Percentiles rank a stretch among this genome's conserved stretches.
Conservation (phyloP, 2,113 vertebrate species). For the Craseonycteris thonglongyai region DNA sequence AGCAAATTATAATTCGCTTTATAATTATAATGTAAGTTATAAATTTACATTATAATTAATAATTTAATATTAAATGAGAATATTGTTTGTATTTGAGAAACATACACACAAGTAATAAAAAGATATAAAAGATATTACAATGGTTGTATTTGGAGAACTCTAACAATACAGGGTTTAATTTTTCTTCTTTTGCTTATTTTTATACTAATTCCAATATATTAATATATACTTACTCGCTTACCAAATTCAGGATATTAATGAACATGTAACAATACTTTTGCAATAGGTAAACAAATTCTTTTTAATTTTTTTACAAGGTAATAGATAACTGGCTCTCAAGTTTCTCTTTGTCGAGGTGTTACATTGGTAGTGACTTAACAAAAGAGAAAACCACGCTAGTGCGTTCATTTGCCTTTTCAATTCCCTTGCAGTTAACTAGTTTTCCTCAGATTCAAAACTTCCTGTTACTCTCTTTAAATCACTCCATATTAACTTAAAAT, state of each 20-base stretch:
- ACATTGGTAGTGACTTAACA: not conserved
- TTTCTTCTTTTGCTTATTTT: not conserved
- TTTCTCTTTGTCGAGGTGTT: not conserved
- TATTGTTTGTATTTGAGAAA: not conserved
- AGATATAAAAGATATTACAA: not conserved
- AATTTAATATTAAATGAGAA: not conserved
- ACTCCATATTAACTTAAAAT: slow-evolving; percentile 13
- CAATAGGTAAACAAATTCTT: not conserved
- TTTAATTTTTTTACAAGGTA: not conserved
- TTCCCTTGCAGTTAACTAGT: not conserved
- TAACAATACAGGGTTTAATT: not conserved
- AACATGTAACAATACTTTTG: not conserved
- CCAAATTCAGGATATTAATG: not conserved
- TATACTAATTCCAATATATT: not conserved
- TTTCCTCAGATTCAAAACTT: not conserved
- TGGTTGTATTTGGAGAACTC: not conserved
- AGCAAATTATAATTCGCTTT: not conserved
- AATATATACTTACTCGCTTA: not conserved
- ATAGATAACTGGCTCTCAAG: not conserved
- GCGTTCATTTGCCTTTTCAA: not conserved
- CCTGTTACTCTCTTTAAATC: not conserved
- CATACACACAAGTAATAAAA: not conserved
- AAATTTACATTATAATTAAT: not conserved
- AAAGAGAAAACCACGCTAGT: not conserved
- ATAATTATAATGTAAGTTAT: not conserved